Percentiles rank a stretch among this genome's conserved stretches.
These are phyloP conservation scores for Microcebus murinus DNA, from an alignment of 2,113 vertebrate genomes.

Conservation along the genomic window DNA sequence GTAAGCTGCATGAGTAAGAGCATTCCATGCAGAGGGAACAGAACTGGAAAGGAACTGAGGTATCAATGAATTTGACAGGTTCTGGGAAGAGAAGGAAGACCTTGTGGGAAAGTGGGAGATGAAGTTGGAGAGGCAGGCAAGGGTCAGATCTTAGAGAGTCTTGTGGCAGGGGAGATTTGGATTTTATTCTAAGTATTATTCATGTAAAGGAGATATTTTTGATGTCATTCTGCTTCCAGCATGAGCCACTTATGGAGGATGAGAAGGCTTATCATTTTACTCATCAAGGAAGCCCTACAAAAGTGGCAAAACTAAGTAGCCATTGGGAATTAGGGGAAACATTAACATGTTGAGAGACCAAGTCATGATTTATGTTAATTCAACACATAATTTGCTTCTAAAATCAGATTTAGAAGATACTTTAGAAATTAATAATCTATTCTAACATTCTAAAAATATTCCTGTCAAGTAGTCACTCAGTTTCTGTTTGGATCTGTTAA, in stretches of 20 bases:
- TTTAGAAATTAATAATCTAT: not conserved
- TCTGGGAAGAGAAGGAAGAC: not conserved
- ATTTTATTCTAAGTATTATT: not conserved
- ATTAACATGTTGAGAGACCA: not conserved
- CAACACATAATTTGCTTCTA: not conserved
- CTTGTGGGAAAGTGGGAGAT: not conserved
- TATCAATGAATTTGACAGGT: not conserved
- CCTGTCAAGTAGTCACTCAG: not conserved
- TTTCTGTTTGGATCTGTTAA: not conserved
- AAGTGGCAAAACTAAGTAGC: not conserved
- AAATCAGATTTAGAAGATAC: not conserved
- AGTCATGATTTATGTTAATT: not conserved
- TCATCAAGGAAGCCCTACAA: not conserved
- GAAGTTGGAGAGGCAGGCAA: not conserved
- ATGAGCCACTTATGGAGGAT: not conserved
- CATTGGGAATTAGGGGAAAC: not conserved
- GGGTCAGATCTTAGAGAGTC: not conserved
- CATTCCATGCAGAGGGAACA: not conserved
- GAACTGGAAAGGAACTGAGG: not conserved
- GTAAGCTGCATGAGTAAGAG: not conserved
- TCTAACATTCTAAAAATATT: not conserved
- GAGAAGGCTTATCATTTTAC: not conserved
- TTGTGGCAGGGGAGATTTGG: not conserved
- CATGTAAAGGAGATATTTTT: not conserved
- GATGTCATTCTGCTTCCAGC: not conserved